Conservation (phyloP, 1,140 invertebrate genomes). For the Subanguina moxae region DNA sequence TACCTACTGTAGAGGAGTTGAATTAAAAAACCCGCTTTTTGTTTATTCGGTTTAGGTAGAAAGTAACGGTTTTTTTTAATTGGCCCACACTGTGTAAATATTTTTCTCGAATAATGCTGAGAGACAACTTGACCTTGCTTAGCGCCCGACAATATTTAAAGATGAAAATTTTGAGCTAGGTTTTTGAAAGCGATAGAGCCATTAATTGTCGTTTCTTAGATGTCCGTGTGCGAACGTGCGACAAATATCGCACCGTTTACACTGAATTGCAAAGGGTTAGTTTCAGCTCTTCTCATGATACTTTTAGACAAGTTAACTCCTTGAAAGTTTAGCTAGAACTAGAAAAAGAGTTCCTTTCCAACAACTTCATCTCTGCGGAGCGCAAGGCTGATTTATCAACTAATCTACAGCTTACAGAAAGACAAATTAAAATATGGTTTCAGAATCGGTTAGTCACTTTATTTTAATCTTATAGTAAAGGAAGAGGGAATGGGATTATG, state of each 20-base stretch:
- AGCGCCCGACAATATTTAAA: neutral
- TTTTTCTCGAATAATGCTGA: neutral
- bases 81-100: too few species aligned
- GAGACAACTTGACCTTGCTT: neutral
- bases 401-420: slow-evolving; percentile 80
- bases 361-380: slow-evolving; percentile 87
- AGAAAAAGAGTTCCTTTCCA: slow-evolving; percentile 93
- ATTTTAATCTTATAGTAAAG: too few species aligned
- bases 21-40: too few species aligned
- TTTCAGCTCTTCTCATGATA: too few species aligned
- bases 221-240: slow-evolving; percentile 74
- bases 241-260: slow-evolving; percentile 97
- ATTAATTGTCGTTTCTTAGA: slow-evolving; percentile 23
- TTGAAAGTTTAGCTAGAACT: slow-evolving; percentile 81
- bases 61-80: too few species aligned
- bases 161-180: neutral
- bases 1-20: too few species aligned
- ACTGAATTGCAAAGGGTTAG: slow-evolving; percentile 90
- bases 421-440: slow-evolving; percentile 79
- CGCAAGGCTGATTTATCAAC: too few species aligned
- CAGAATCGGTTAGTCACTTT: slow-evolving; percentile 41
- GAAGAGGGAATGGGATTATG: too few species aligned
- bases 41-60: too few species aligned
- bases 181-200: neutral
- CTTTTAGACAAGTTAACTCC: too few species aligned